A percentile compares a stretch with the other conserved stretches of the same genome.
phyloP scores from a whole-genome alignment of 2,888 invertebrate genomes.

The Brachycybe producta region DNA sequence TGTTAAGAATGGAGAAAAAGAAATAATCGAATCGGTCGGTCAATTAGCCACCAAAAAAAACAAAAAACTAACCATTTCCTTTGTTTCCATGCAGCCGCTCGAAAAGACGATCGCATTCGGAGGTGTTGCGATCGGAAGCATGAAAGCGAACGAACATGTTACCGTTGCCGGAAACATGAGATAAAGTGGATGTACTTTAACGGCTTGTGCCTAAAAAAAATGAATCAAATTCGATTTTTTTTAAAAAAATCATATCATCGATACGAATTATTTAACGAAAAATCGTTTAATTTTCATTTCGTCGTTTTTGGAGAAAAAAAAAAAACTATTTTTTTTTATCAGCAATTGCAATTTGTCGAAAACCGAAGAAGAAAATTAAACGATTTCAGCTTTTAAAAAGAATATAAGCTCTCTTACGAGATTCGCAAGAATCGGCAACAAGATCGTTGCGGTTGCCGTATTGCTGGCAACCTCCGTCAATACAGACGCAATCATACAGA shows the following conservation, averaged over 20 bases:
- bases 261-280: background rate
- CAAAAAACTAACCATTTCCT: slow-evolving; percentile 58
- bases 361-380: background rate
- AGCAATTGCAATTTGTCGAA: background rate
- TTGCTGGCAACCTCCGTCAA: slow-evolving; percentile 37
- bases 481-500: slow-evolving; percentile 32
- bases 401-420: slow-evolving; percentile 27
- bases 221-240: too few relatives aligned
- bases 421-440: slow-evolving; percentile 33
- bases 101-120: slow-evolving; percentile 88
- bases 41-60: background rate
- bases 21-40: background rate
- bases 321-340: too few relatives aligned
- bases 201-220: slow-evolving; percentile 49
- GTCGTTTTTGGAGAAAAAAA: too few relatives aligned
- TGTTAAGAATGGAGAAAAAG: slow-evolving; percentile 1
- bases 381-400: background rate
- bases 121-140: slow-evolving; percentile 86
- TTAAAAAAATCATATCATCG: background rate
- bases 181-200: slow-evolving; percentile 69
- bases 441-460: slow-evolving; percentile 35
- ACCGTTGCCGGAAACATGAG: slow-evolving; percentile 79
- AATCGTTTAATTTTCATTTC: background rate
- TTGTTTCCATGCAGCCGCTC: slow-evolving; percentile 62
- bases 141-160: slow-evolving; percentile 77